Evolutionary conservation across 2,113 vertebrate genomes (phyloP), one percentile per base, ranked within the genome.

Genomic region (Rousettus leschenaultii): DNA sequence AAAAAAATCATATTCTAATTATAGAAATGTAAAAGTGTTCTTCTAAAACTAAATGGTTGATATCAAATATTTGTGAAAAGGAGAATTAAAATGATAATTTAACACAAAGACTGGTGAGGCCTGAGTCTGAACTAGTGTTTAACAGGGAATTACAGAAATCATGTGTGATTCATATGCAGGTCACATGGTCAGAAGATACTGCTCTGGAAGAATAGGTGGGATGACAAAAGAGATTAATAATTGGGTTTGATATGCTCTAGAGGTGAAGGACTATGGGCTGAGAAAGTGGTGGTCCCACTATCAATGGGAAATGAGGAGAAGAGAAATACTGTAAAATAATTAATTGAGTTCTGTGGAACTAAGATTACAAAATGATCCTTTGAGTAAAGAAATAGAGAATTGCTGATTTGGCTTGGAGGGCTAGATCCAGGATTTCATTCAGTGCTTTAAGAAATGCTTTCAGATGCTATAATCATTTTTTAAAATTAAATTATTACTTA

Each of bases 311-410:
- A 92, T 95, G 84, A 88, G 51, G 65, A 66, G 26, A 89, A 79
- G 59, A 96, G 80, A 97, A 97, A 94, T 90, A 55, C 61, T 95
- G 35, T 92, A 88, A 97, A 95, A 89, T 95, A 96, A 92, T 94
- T 96, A 95, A 94, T 82, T 70, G 13, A 63, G 38, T 83, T 96
- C 92, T 97, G 88, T 83, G 48, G 77, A 95, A 89, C 63, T 88
- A 86, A 97, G 88, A 96, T 97, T 95, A 83, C 83, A 91, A 68
- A 97, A 86, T 94, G 91, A 98, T 94, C 96, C 73, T 94, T 75
- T 94, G 73, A 93, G 88, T 84, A 94, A 89, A 95, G 78, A 93
- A 85, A 89, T 28, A 61, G 86, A 86, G 68, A 95, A 75, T 68
- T 82, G 66, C 91, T 79, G 43, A 51, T 83, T 70, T 91, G 82